Evolutionary conservation across 35 echinoderm and acorn worm genomes (phyloP), one percentile per base, ranked within the genome.

Genomic region (Nesometra sesokonis): DNA sequence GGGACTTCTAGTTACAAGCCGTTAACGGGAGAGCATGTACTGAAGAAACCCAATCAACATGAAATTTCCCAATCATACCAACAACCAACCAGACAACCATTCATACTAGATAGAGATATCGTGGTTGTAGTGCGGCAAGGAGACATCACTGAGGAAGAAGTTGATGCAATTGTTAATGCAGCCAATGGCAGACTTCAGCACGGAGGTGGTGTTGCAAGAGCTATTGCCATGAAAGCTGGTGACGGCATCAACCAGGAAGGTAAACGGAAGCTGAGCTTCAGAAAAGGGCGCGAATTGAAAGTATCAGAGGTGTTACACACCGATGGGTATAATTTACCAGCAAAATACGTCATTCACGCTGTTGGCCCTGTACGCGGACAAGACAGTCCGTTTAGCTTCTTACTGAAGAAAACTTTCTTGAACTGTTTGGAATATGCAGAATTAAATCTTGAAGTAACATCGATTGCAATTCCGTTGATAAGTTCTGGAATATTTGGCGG

Each of bases 151-250:
- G 21, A 40, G 11, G 46, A 80, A 79, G 32, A 80, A 9, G 77
- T 80, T 30, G 77, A 80, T 32, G 77, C 31, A 3, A 87, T 87
- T 29, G 86, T 87, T 0, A 87, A 87, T 46, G 86, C 86, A 0
- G 86, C 86, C 0, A 87, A 87, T 80, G 77, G 77, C 17, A 67
- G 36, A 29, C 46, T 87, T 30, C 34, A 79, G 32, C 86, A 87
- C 30, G 86, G 86, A 5, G 86, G 86, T 0, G 86, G 86, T 80
- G 86, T 87, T 38, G 86, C 86, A 30, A 79, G 77, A 38, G 86
- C 86, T 17, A 80, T 87, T 30, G 77, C 77, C 8, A 77, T 17
- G 5, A 76, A 86, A 30, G 85, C 77, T 36, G 86, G 77, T 80
- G 77, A 77, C 0, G 13, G 17, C 0, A 30, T 17, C 5, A 79